Evolutionary conservation across 2,113 vertebrate species (phyloP), one percentile per base, ranked within the genome.

Genomic region (Deroptyus accipitrinus): DNA sequence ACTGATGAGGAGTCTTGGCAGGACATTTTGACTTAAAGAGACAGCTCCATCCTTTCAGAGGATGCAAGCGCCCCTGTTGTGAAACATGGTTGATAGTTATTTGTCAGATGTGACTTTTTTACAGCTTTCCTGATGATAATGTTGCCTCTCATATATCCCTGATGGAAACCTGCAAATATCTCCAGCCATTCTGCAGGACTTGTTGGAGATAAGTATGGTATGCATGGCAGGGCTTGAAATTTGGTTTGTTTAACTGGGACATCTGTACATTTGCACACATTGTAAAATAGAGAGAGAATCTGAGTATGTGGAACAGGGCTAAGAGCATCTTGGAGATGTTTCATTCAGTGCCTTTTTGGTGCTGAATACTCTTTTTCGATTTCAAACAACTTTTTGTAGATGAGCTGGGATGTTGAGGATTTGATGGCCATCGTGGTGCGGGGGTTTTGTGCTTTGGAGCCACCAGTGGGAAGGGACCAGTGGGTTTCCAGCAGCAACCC

Each of bases 101-200:
- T 98, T 76, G 54, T 72, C 76, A 95, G 96, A 73, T 82, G 85
- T 95, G 96, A 94, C 95, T 94, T 96, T 96, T 97, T 96, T 96
- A 97, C 61, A 31, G 89, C 90, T 89, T 95, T 89, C 95, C 62
- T 35, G 54, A 75, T 78, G 95, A 92, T 88, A 94, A 91, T 54
- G 90, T 85, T 89, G 85, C 94, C 86, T 96, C 6, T 3, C 68
- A 80, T 96, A 90, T 78, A 86, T 46, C 66, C 91, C 92, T 61
- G 72, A 67, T 89, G 85, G 72, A 86, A 86, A 82, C 55, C 76
- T 86, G 76, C 55, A 68, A 89, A 69, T 93, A 94, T 83, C 59
- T 92, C 89, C 25, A 62, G 70, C 12, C 5, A 85, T 96, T 89
- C 89, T 92, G 76, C 75, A 79, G 83, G 92, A 66, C 67, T 94